Conservation (phyloP, 2,113 vertebrate genomes). For the Neogale vison region DNA sequence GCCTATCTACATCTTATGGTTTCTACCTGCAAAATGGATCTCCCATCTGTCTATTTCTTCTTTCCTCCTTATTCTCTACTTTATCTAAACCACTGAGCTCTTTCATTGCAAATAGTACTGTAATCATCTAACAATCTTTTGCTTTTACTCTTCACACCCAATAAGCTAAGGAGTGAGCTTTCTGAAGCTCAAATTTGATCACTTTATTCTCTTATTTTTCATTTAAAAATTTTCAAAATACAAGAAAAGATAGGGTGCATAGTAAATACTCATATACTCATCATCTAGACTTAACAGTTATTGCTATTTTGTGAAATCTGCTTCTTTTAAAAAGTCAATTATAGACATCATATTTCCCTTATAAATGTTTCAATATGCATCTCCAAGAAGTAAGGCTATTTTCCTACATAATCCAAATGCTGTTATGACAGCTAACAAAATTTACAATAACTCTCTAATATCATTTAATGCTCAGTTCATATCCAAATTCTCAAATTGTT, state of each 20-base stretch:
- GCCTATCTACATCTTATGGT: neutral
- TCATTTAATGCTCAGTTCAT: neutral
- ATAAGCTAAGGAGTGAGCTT: neutral
- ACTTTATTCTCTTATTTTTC: conserved; percentile 5
- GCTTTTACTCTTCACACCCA: neutral
- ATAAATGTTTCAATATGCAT: conserved; percentile 29
- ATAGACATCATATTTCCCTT: neutral
- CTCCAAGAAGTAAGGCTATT: conserved; percentile 24
- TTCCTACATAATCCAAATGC: neutral
- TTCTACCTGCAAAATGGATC: neutral
- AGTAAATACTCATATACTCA: neutral
- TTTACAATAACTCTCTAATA: neutral
- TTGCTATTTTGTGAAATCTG: neutral
- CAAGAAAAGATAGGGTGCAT: neutral
- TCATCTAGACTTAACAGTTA: neutral
- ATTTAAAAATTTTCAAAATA: neutral
- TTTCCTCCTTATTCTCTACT: neutral
- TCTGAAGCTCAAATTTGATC: neutral
- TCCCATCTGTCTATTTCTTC: neutral
- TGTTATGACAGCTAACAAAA: neutral
- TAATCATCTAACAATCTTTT: neutral
- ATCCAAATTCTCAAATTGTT: conserved; percentile 28
- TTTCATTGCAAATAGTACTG: neutral
- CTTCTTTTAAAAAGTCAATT: conserved; percentile 37
- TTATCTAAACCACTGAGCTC: neutral